These are phyloP conservation scores for Notechis scutatus DNA, from an alignment of 2,113 vertebrate species.

Conservation along the genomic window DNA sequence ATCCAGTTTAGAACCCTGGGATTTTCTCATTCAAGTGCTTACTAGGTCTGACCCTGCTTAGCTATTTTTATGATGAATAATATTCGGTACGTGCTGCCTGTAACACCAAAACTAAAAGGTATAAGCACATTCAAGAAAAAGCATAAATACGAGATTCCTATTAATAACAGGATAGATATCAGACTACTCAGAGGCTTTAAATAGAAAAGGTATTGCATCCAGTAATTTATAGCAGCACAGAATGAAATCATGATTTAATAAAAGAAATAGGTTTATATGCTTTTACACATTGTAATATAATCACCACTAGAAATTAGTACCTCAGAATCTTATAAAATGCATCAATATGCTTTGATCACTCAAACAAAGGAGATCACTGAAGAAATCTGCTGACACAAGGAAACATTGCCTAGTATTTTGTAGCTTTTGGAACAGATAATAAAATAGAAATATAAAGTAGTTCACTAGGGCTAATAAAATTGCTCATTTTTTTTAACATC, in stretches of 20 bases:
- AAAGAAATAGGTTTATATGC: conserved; percentile 23
- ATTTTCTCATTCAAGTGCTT: not conserved
- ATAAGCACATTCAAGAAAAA: not conserved
- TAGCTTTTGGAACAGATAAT: conserved; percentile 61
- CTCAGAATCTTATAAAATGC: conserved; percentile 34
- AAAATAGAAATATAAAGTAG: conserved; percentile 51
- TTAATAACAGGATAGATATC: conserved; percentile 31
- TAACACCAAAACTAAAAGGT: not conserved
- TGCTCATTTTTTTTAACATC: conserved; percentile 32
- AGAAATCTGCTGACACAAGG: conserved; percentile 58
- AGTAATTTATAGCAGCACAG: conserved; percentile 14
- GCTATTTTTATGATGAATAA: not conserved
- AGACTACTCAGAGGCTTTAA: not conserved
- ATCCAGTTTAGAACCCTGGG: not conserved
- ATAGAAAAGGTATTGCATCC: conserved; percentile 17
- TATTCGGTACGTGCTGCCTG: not conserved
- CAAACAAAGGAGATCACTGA: conserved; percentile 53
- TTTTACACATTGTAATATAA: conserved; percentile 30
- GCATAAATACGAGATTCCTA: not conserved
- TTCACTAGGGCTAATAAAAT: conserved; percentile 56
- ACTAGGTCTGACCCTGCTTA: not conserved
- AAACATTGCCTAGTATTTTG: conserved; percentile 53
- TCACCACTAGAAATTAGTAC: conserved; percentile 46
- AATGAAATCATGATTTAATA: conserved; percentile 16
- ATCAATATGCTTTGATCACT: conserved; percentile 44